Base-by-base conservation (phyloP, 2,113 vertebrate species). In the Carlito syrichta region DNA sequence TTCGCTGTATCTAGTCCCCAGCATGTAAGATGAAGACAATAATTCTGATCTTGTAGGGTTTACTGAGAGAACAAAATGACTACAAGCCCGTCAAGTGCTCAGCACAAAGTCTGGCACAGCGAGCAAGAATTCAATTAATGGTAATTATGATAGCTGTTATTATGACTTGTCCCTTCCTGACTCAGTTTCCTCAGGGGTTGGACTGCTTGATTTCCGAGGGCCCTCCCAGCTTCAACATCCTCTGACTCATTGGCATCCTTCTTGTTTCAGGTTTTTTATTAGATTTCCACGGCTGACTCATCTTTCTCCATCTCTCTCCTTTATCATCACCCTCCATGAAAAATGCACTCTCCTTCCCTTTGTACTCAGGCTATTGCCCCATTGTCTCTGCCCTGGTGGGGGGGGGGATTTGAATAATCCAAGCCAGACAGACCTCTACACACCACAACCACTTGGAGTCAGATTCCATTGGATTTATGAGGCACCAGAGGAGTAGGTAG, bases 401-500 rank as follows among this genome's bases (percentile, higher is more conserved):
- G 89, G n/a, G 5, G 25, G 63, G 40, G 23, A 56, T 84, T n/a
- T 2, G 0, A 69, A 73, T 92, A 88, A 83, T 66, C 83, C 73
- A 77, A 94, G 56, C n/a, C 85, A 82, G 63, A 30, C 79, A 85
- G 23, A 89, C 71, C 56, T 19, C 52, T 48, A 62, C 11, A 17
- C 0, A 38, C 50, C 16, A 40, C 69, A 20, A 6, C 62, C 17
- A 35, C 6, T 94, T 63, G 58, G 88, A 73, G 90, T 88, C 85
- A 97, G 97, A 97, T 94, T 97, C 1, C 9, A 50, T 94, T 96
- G 96, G 98, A 97, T 98, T 98, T 98, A 98, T 96, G 98, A 98
- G 93, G 98, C 98, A 98, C 97, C 94, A 94, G 97, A 97, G 98
- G 98, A 98, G 97, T 98, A 98, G 98, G 98, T 98, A 98, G 98